A percentile compares a stretch with the other conserved stretches of the same genome.
These are phyloP conservation scores for Temnothorax unifasciatus DNA, from an alignment of 2,888 invertebrate genomes.

Conservation along the genomic window DNA sequence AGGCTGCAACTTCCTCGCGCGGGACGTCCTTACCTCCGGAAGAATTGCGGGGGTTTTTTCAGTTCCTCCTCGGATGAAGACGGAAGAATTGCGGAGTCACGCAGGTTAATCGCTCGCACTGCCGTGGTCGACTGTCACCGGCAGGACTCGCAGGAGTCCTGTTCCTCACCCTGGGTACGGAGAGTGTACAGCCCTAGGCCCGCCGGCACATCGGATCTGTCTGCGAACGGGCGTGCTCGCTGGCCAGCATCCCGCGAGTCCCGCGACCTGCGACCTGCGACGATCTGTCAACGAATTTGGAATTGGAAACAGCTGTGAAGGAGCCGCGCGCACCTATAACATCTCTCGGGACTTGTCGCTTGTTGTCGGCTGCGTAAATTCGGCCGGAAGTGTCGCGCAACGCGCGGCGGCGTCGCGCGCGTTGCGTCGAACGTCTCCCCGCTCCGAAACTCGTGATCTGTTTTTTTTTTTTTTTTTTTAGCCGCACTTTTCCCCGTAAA, in stretches of 20 bases:
- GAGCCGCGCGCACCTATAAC: slow-evolving; percentile 49
- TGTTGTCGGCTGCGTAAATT: slow-evolving; percentile 16
- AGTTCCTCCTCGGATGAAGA: no score
- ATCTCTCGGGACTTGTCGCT: slow-evolving; percentile 48
- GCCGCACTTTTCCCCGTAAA: neutral
- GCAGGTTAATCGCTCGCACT: slow-evolving; percentile 27
- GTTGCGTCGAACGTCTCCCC: neutral
- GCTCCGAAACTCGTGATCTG: slow-evolving; percentile 42
- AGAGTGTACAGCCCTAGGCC: neutral
- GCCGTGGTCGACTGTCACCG: neutral
- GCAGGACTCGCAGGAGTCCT: neutral
- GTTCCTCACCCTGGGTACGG: neutral
- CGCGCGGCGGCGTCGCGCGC: neutral
- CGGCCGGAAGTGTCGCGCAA: slow-evolving; percentile 15
- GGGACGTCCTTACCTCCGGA: slow-evolving; percentile 65
- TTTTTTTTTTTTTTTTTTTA: slow-evolving; percentile 12
- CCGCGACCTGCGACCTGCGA: slow-evolving; percentile 3
- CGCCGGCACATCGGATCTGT: slow-evolving; percentile 59
- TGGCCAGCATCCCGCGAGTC: slow-evolving; percentile 41
- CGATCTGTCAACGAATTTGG: slow-evolving; percentile 35
- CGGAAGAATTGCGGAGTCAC: neutral
- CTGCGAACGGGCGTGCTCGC: slow-evolving; percentile 24
- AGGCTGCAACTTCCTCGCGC: slow-evolving; percentile 62
- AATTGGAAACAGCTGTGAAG: slow-evolving; percentile 59
- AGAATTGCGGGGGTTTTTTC: neutral